Evolutionary conservation across 1,140 invertebrate species (phyloP), one percentile per base, ranked within the genome.

Genomic region (Muscidifurax raptorellus): DNA sequence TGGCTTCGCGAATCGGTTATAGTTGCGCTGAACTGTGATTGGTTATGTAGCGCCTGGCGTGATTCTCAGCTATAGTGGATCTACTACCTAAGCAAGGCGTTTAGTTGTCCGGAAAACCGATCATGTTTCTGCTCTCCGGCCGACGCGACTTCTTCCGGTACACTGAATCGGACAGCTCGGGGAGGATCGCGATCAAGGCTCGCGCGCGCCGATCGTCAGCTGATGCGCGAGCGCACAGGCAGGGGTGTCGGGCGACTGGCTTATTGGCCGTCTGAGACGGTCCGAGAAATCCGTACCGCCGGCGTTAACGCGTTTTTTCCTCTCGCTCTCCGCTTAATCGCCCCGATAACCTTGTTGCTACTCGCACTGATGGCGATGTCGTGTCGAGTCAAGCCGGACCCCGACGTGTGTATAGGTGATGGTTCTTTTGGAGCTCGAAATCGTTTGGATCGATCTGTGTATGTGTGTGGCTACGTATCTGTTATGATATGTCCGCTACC

Each of bases 331-430:
- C 22, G 6, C 10, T 12, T 82, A 82, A 82, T 82, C 80, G 52
- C 30, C 28, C 30, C 22, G 80, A 82, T 82, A 82, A 82, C 80
- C 80, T 82, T 82, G 80, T 75, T 82, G 71, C 52, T 66, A 18
- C 27, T 27, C 67, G 67, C 36, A 30, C 13, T 30, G n/a, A n/a
- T n/a, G 10, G 27, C 52, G 30, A 66, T 82, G 80, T 75, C 44
- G 71, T n/a, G n/a, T 32, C 71, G 44, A 13, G 40, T 69, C 67
- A 59, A 28, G 40, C 44, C 12, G 40, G 80, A 74, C 71, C 69
- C 32, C 80, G 10, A 7, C n/a, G 47, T 25, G 5, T 7, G 2
- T 66, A 28, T 30, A 27, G 66, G 28, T 27, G 25, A 69, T n/a
- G 25, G 10, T 10, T 69, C 66, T 66, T 10, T 7, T 27, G 6